Conservation (phyloP, 1,140 invertebrate genomes). For the Anastatus disparis region DNA sequence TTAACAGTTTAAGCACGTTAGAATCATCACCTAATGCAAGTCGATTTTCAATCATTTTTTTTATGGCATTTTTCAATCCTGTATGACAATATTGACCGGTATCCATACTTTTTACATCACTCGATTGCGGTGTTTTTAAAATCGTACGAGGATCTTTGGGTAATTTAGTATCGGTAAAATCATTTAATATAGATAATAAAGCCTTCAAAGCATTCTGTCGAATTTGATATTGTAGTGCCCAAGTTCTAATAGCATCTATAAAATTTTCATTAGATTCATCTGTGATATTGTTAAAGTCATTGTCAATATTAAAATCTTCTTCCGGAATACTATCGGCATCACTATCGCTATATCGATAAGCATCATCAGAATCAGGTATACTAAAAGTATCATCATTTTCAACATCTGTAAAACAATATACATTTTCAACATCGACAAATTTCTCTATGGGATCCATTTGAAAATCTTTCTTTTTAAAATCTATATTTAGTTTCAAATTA, state of each 20-base stretch:
- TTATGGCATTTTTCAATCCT: slow-evolving; percentile 25
- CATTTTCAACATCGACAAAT: not conserved
- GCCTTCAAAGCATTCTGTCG: not conserved
- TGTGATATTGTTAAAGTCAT: not conserved
- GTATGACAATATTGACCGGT: too few species aligned
- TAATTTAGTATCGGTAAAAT: not conserved
- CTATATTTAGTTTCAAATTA: too few species aligned
- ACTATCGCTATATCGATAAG: not conserved
- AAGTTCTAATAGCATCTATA: not conserved
- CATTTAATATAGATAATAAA: not conserved
- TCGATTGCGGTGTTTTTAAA: slow-evolving; percentile 35
- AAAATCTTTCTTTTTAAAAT: too few species aligned
- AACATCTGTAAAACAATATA: not conserved
- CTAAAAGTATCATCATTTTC: not conserved
- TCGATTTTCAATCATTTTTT: slow-evolving; percentile 24
- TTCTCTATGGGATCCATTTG: too few species aligned
- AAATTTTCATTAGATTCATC: not conserved
- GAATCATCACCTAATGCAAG: not conserved
- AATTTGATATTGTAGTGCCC: not conserved
- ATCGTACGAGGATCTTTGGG: slow-evolving; percentile 32
- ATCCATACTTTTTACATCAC: not conserved
- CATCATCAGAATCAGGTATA: not conserved
- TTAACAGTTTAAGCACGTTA: not conserved
- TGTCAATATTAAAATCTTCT: not conserved
- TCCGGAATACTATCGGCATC: slow-evolving; percentile 1